Base-by-base conservation (phyloP, 1,140 invertebrate genomes). In the Cataglyphis hispanica region DNA sequence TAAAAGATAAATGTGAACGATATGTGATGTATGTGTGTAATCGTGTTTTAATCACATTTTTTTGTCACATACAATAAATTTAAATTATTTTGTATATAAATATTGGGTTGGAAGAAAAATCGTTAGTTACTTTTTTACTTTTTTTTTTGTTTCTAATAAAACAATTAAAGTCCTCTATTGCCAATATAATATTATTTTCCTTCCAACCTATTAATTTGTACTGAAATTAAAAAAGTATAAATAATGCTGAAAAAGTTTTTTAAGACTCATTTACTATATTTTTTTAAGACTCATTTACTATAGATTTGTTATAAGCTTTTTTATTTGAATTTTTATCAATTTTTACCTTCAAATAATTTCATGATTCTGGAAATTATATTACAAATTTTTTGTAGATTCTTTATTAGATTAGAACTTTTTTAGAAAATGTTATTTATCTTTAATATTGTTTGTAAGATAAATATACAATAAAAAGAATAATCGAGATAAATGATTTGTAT, bases 401-500 rank as follows among this genome's bases (percentile, higher is more conserved):
- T 43, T n/a, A n/a, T n/a, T n/a, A n/a, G n/a, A n/a, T n/a, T n/a
- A n/a, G n/a, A n/a, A n/a, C n/a, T n/a, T n/a, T n/a, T 43, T 16
- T 50, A 50, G 4, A 50, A 50, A 5, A 50, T 19, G 16, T 50
- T 19, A 50, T 19, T 50, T 50, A 50, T 50, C 19, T 50, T 50
- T 50, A 50, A 50, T 50, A 50, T 13, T 27, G 22, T 16, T 43
- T 31, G 34, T 58, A 10, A 10, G 27, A 13, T 25, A 2, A 25
- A 8, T 46, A 31, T 60, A 25, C 19, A 1, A 8, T 16, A 13
- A 13, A 34, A 83, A 58, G 0, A 31, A 5, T 60, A 50, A 43
- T 16, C 43, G 0, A 80, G 2, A 69, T 80, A 76, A 66, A 1
- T 56, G 1, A 80, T 43, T 69, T 78, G 2, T 77, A 22, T 74